Conservation (phyloP, 2,797 vertebrate species). For the Alcedo atthis region DNA sequence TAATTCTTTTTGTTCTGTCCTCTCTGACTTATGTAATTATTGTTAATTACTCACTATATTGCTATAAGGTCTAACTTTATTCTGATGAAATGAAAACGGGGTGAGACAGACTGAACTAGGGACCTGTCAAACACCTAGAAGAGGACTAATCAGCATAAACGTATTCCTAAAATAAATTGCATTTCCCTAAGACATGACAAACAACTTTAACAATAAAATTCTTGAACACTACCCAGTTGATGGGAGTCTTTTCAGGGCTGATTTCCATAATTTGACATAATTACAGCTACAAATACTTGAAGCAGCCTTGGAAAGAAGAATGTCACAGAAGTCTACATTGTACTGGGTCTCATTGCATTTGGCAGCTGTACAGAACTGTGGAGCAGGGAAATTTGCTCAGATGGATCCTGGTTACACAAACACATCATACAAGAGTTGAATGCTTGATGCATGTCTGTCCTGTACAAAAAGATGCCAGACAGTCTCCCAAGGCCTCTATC, state of each 20-base stretch:
- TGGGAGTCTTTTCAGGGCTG: slow-evolving; percentile 3
- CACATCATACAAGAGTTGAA: neutral
- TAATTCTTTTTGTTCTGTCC: neutral
- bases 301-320: slow-evolving; percentile 21
- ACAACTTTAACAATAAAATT: slow-evolving; percentile 15
- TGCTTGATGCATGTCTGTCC: neutral
- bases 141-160: neutral
- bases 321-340: slow-evolving; percentile 8
- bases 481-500: neutral
- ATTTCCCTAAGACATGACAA: neutral
- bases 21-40: neutral
- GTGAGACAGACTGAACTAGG: neutral
- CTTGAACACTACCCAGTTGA: neutral
- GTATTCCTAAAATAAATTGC: neutral
- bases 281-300: slow-evolving; percentile 36
- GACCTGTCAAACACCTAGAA: neutral
- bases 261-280: slow-evolving; percentile 50
- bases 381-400: neutral
- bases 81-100: neutral
- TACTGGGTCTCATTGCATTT: neutral
- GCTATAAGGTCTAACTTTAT: neutral
- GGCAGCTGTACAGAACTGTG: slow-evolving; percentile 1
- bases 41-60: neutral
- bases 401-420: neutral
- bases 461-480: neutral